Conservation (phyloP, 64 coral and sea anemone species). For the Anthopleura sola region DNA sequence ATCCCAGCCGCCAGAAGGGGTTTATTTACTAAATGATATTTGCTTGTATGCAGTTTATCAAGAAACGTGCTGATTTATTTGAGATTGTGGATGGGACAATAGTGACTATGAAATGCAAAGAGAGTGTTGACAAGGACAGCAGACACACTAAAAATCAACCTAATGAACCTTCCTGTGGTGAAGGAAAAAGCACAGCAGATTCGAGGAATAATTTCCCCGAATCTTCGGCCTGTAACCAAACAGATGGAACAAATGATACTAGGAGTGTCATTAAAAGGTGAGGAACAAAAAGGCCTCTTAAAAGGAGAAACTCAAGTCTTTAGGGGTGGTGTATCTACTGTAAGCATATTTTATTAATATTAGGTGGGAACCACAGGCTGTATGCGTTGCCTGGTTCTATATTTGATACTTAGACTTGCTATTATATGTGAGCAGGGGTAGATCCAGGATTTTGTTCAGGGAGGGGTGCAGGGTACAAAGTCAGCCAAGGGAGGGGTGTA, state of each 20-base stretch:
- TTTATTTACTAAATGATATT: no score
- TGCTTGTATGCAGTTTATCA: conserved; percentile 62
- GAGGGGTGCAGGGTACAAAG: no score
- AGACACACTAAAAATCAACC: neutral
- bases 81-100: conserved; percentile 7
- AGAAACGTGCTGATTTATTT: conserved; percentile 66
- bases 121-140: neutral
- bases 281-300: neutral
- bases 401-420: no score
- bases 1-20: no score
- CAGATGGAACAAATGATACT: neutral
- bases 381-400: no score
- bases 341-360: no score
- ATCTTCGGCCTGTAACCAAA: neutral
- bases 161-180: neutral
- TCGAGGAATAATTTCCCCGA: neutral
- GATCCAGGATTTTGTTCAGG: no score
- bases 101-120: neutral
- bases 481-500: no score
- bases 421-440: no score
- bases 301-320: neutral
- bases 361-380: no score
- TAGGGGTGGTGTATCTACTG: no score
- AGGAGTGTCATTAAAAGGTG: neutral
- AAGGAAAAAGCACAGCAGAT: neutral